Evolutionary conservation across 2,113 vertebrate species (phyloP), one percentile per base, ranked within the genome.

Genomic region (Mirza zaza): DNA sequence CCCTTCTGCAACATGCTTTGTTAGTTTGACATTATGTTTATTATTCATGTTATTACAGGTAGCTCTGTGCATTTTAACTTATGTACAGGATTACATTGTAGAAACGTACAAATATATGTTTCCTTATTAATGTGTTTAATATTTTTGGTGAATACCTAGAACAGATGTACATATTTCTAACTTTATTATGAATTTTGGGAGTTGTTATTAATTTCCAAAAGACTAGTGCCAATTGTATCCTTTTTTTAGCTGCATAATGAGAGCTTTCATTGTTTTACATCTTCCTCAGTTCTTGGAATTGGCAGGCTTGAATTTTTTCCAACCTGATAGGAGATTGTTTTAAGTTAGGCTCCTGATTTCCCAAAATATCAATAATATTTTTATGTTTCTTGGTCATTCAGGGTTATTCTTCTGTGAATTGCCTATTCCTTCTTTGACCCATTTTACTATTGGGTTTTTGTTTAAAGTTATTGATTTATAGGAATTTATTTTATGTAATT

Each of bases 401-500:
- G 82, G 17, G 15, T 61, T 87, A 91, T 63, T 59, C 50, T 82
- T 77, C 34, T 73, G 55, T 82, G 50, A 87, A 61, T 87, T 94
- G 21, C 27, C 21, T 76, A n/a, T 59, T 91, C 6, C 34, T 86
- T 86, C 21, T 5, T 81, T 48, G 57, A 65, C 65, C 32, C 12
- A 12, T 75, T 90, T 89, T 87, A 81, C 90, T 75, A n/a, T 29
- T 80, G 73, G 55, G 34, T 59, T 93, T 94, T n/a, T 89, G 42
- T 84, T 87, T 65, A 32, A 82, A 57, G 71, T 90, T 92, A 82
- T 48, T 86, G 39, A 36, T 18, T 90, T 93, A 39, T 67, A 75
- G 39, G 39, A 34, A 39, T 75, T 94, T 73, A 32, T 4, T 29
- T 85, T 71, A 73, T 81, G 11, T 13, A 73, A 39, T 73, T 65